phyloP scores from a whole-genome alignment of 1,140 invertebrate genomes.

The Panagrolaimus sp. region DNA sequence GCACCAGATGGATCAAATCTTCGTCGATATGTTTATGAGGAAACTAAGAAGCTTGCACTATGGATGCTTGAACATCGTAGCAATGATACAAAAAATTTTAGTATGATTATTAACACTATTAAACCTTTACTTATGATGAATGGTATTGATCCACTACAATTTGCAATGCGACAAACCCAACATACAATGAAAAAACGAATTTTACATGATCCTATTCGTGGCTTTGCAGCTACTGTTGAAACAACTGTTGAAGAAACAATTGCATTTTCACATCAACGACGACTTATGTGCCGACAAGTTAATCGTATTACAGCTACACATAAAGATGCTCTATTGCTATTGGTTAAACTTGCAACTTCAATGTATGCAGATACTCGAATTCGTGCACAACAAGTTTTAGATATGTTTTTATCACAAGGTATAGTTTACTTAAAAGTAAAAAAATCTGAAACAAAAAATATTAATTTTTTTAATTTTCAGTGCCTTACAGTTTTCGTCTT shows the following conservation, averaged over 20 bases:
- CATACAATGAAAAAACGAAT: not conserved
- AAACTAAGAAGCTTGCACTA: conserved; percentile 63
- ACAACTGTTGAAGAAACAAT: not conserved
- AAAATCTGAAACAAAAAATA: no score
- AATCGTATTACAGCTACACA: conserved; percentile 66
- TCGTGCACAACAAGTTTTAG: conserved; percentile 65
- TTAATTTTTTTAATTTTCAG: no score
- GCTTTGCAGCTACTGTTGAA: not conserved
- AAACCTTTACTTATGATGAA: conserved; percentile 25
- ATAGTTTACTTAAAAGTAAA: no score
- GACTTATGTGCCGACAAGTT: conserved; percentile 55
- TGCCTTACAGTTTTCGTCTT: conserved; percentile 65
- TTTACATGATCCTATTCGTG: not conserved
- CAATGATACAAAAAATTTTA: conserved; percentile 72
- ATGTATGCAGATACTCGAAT: conserved; percentile 63
- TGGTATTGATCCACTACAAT: conserved; percentile 15
- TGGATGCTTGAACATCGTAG: conserved; percentile 65
- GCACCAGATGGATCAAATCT: conserved; percentile 45
- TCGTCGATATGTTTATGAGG: conserved; percentile 62
- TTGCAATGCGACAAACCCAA: not conserved
- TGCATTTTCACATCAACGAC: conserved; percentile 18
- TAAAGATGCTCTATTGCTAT: conserved; percentile 64
- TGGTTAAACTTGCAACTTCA: conserved; percentile 32
- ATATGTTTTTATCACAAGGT: conserved; percentile 60
- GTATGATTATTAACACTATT: conserved; percentile 63